These are phyloP conservation scores for Caradrina clavipalpis DNA, from an alignment of 2,888 invertebrate species.

Conservation along the genomic window DNA sequence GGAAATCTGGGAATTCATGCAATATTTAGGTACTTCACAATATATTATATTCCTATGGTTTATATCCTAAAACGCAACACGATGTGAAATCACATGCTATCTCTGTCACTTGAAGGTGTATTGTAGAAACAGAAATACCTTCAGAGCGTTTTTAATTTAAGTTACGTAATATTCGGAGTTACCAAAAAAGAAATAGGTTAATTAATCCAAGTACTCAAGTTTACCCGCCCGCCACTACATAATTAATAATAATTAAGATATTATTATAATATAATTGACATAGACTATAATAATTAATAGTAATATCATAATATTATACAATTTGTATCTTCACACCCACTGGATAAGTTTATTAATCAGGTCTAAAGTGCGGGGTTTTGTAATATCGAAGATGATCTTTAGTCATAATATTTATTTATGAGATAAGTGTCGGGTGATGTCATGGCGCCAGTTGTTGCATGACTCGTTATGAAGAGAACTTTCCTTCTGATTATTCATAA, in stretches of 20 bases:
- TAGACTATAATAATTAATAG: conserved; percentile 39
- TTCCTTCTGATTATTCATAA: background rate
- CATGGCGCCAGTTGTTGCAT: conserved; percentile 1
- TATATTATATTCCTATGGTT: too few species aligned
- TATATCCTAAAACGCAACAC: too few species aligned
- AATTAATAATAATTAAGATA: conserved; percentile 28
- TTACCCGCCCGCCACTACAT: conserved; percentile 36
- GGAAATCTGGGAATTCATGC: too few species aligned
- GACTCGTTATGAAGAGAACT: background rate
- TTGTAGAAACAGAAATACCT: too few species aligned
- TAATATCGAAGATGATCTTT: background rate
- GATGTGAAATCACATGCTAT: too few species aligned
- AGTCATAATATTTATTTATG: conserved; percentile 1
- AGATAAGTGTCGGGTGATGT: conserved; percentile 30
- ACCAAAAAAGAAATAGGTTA: background rate
- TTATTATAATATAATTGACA: conserved; percentile 50
- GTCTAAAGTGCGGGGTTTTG: conserved; percentile 36
- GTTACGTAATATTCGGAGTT: background rate
- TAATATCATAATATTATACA: conserved; percentile 26
- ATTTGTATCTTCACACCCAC: conserved; percentile 4
- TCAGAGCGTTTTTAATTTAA: background rate
- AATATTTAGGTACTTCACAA: too few species aligned
- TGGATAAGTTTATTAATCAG: conserved; percentile 12
- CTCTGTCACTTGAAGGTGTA: background rate
- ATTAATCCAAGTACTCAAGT: background rate